These are phyloP conservation scores for Drosophila emarginata DNA, from an alignment of 2,888 invertebrate species.

Conservation along the genomic window DNA sequence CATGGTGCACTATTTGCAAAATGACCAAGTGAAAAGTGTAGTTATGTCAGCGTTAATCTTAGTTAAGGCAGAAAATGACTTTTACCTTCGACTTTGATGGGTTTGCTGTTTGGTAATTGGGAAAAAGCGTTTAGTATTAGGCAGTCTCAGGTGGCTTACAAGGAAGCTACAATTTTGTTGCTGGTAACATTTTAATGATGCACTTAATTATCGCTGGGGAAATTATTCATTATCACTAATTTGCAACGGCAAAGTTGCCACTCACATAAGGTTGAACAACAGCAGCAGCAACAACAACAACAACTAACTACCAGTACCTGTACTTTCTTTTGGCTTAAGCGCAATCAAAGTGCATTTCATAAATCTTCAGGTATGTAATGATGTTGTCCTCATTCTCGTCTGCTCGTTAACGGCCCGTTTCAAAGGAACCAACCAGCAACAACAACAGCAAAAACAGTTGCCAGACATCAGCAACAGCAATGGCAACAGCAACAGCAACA, in stretches of 20 bases:
- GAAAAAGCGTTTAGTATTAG: slow-evolving; percentile 60
- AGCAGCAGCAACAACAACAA: not conserved
- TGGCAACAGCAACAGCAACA: slow-evolving; percentile 18
- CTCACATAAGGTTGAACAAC: not conserved
- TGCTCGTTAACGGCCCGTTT: slow-evolving; percentile 62
- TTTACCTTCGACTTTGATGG: slow-evolving; percentile 44
- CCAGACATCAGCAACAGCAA: slow-evolving; percentile 13
- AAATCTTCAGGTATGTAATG: slow-evolving; percentile 37
- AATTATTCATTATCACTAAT: slow-evolving; percentile 79
- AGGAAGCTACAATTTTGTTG: slow-evolving; percentile 42
- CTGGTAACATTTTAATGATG: slow-evolving; percentile 68
- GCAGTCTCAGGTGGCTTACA: not conserved
- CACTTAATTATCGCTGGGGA: slow-evolving; percentile 71
- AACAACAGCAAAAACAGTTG: slow-evolving; percentile 3
- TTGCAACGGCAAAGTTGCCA: slow-evolving; percentile 53
- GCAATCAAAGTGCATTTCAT: slow-evolving; percentile 50
- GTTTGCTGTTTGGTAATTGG: slow-evolving; percentile 58
- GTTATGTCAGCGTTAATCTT: slow-evolving; percentile 35
- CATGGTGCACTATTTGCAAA: slow-evolving; percentile 15
- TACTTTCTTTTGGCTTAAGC: slow-evolving; percentile 10
- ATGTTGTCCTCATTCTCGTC: slow-evolving; percentile 8
- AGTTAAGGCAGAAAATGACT: slow-evolving; percentile 61
- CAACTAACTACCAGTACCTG: not conserved
- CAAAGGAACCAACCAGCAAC: slow-evolving; percentile 29
- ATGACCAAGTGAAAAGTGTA: slow-evolving; percentile 37